Percentiles rank a stretch among this genome's conserved stretches.
Evolutionary conservation across 2,888 invertebrate genomes (phyloP).

Genomic region (Auanema sp.): DNA sequence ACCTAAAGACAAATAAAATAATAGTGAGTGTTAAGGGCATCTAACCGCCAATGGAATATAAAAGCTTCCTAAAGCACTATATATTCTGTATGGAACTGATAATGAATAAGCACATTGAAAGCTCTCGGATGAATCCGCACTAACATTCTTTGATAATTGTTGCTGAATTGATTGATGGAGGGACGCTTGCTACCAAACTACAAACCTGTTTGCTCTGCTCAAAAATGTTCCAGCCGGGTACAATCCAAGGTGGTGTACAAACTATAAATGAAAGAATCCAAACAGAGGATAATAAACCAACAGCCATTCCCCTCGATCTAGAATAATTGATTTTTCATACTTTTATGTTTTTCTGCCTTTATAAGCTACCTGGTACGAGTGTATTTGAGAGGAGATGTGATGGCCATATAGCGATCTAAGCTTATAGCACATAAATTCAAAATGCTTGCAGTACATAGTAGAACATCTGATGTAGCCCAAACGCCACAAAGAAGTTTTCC

Average conservation of each 20-base stretch:
- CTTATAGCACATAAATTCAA: slow-evolving; percentile 64
- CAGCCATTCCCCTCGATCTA: slow-evolving; percentile 62
- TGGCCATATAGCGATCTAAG: slow-evolving; percentile 65
- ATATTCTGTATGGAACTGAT: slow-evolving; percentile 64
- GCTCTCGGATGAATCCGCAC: slow-evolving; percentile 7
- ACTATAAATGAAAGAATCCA: slow-evolving; percentile 64
- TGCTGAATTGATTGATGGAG: not conserved
- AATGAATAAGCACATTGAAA: slow-evolving; percentile 60
- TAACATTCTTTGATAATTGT: not conserved
- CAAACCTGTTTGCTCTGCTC: slow-evolving; percentile 18
- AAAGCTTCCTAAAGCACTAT: slow-evolving; percentile 67
- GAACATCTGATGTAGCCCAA: slow-evolving; percentile 63
- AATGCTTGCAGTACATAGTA: slow-evolving; percentile 64
- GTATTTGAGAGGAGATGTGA: slow-evolving; percentile 65
- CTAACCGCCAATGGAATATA: slow-evolving; percentile 65
- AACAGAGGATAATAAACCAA: slow-evolving; percentile 61
- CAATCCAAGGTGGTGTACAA: slow-evolving; percentile 64
- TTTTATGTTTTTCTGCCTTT: not conserved
- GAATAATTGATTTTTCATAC: slow-evolving; percentile 21
- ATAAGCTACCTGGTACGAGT: slow-evolving; percentile 56
- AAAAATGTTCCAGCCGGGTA: slow-evolving; percentile 61
- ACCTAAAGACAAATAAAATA: slow-evolving; percentile 42
- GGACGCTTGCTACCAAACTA: not conserved
- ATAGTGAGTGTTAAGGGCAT: slow-evolving; percentile 1
- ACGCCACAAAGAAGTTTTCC: slow-evolving; percentile 49